A percentile compares a stretch with the other conserved stretches of the same genome.
phyloP scores from a whole-genome alignment of 2,113 vertebrate genomes.

The Corydoras sp. region DNA sequence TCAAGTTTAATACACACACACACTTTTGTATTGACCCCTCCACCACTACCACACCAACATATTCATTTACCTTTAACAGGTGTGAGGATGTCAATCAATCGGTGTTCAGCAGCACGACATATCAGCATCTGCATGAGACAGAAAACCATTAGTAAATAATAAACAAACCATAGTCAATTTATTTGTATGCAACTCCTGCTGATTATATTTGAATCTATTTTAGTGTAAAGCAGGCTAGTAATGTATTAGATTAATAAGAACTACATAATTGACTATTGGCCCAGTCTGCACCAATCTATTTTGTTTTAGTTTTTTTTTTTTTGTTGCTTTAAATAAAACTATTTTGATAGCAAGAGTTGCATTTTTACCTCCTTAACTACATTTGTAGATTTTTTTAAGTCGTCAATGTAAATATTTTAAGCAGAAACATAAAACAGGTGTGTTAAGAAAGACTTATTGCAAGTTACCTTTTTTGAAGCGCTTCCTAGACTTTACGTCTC shows the following conservation, averaged over 20 bases:
- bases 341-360: conserved; percentile 36
- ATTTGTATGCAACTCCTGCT: conserved; percentile 18
- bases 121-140: neutral
- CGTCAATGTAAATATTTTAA: conserved; percentile 6
- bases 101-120: no score
- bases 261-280: neutral
- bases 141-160: neutral
- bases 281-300: conserved; percentile 16
- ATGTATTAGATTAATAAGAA: neutral
- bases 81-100: no score
- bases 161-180: neutral
- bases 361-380: conserved; percentile 18
- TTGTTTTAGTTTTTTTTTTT: conserved; percentile 12
- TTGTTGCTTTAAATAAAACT: neutral
- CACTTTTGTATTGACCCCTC: no score
- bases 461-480: conserved; percentile 95
- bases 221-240: neutral
- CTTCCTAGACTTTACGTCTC: conserved; percentile 97
- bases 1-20: no score
- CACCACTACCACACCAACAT: no score
- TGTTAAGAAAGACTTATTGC: conserved; percentile 85
- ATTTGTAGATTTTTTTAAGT: conserved; percentile 25
- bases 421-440: conserved; percentile 60
- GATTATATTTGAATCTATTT: conserved; percentile 4
- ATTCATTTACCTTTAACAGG: no score